Evolutionary conservation across 2,113 vertebrate genomes (phyloP).

Genomic region (Acinonyx jubatus): DNA sequence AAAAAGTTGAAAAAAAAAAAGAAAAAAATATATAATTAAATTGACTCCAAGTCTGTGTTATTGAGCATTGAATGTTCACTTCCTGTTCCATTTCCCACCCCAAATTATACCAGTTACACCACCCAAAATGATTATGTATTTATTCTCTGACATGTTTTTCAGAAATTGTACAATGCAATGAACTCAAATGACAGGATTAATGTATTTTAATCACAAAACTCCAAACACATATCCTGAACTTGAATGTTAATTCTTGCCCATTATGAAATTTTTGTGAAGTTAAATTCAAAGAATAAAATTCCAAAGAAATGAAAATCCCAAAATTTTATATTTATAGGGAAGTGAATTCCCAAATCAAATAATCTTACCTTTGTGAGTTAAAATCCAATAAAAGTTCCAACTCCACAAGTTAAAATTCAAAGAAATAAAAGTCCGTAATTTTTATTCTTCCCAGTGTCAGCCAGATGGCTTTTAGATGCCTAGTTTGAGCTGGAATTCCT

Average conservation of each 20-base stretch:
- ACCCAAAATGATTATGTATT: background rate
- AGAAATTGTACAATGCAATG: background rate
- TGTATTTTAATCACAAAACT: conserved; percentile 10
- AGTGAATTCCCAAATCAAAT: conserved; percentile 29
- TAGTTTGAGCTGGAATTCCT: conserved; percentile 37
- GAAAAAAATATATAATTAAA: background rate
- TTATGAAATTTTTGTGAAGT: conserved; percentile 1
- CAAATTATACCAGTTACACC: background rate
- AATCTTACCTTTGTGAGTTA: background rate
- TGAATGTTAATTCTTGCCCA: conserved; percentile 3
- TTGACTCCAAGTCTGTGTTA: background rate
- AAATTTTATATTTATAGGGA: background rate
- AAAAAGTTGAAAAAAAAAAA: too few relatives aligned
- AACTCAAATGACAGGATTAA: background rate
- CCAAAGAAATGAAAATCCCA: conserved; percentile 1
- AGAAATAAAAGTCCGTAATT: conserved; percentile 20
- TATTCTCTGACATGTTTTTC: background rate
- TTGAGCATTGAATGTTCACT: background rate
- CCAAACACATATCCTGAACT: background rate
- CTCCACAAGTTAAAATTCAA: background rate
- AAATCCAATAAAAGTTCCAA: background rate
- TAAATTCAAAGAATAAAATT: conserved; percentile 32
- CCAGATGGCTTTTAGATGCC: background rate
- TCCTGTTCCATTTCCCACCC: background rate
- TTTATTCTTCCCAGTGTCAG: background rate